Base-by-base conservation (phyloP, 2,888 invertebrate genomes). In the Labia minor region DNA sequence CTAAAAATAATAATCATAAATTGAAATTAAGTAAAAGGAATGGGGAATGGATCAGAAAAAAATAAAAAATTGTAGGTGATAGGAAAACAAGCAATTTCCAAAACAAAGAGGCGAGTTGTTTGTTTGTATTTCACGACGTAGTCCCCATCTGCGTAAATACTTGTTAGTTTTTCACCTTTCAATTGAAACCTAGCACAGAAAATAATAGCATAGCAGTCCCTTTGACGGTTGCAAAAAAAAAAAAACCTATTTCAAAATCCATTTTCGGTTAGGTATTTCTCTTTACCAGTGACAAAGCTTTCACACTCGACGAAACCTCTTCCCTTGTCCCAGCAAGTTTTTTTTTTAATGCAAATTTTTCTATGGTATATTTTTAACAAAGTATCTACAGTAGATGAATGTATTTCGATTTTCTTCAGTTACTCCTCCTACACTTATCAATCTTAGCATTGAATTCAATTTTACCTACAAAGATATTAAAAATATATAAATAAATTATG, bases 241-340 rank as follows among this genome's bases (percentile, higher is more conserved):
- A 49, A 49, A 49, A 49, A 49, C 49, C 49, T 49, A 49, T 49
- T 49, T 49, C 49, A 49, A 49, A 49, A 49, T 49, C 49, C 49
- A 49, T 49, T 49, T 49, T 49, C 49, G 49, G 49, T 3, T 49
- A 14, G 49, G 2, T 49, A 49, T 49, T 49, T 49, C 49, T 49
- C 49, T 49, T 49, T 49, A 49, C 49, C 14, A 49, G 49, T 49
- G 49, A 49, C 49, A 49, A 49, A 49, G 49, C 49, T 4, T 49
- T 49, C 26, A 26, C 4, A 26, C 26, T 26, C 3, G 3, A n/a
- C 49, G 49, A n/a, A 49, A 49, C 49, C 49, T 49, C 49, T 3
- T 49, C 49, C 14, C n/a, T 49, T 26, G 4, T 14, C 49, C 3
- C n/a, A 10, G 2, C 6, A 4, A 49, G 49, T 3, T 14, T 4